Conservation (phyloP, 2,888 invertebrate genomes). For the Nematopogon swammerdamellus region DNA sequence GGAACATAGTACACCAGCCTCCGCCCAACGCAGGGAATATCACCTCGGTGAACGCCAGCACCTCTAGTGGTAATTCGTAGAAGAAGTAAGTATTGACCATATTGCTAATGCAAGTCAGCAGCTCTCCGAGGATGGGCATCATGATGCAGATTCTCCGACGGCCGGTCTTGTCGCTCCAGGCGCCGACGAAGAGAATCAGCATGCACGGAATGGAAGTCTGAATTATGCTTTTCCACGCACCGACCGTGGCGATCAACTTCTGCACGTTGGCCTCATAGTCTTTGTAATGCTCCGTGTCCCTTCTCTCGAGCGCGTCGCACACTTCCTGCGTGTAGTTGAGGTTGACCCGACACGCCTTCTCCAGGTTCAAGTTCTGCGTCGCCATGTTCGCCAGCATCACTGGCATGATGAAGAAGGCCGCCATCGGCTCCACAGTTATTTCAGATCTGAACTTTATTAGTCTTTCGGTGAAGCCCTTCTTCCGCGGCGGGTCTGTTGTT, state of each 20-base stretch:
- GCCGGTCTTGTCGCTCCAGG: constrained; percentile 67
- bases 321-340: constrained; percentile 65
- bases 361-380: constrained; percentile 76
- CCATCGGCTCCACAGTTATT: constrained; percentile 33
- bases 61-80: constrained; percentile 68
- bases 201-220: constrained; percentile 74
- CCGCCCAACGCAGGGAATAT: constrained; percentile 73
- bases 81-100: constrained; percentile 74
- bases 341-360: constrained; percentile 82
- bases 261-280: constrained; percentile 60
- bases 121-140: constrained; percentile 67
- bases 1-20: constrained; percentile 78
- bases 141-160: constrained; percentile 71
- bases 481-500: constrained; percentile 8
- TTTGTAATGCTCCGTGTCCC: constrained; percentile 55
- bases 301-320: constrained; percentile 66
- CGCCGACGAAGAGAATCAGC: constrained; percentile 73
- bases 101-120: constrained; percentile 65
- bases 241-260: constrained; percentile 66
- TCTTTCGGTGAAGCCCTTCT: constrained; percentile 24
- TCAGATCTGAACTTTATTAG: constrained; percentile 18
- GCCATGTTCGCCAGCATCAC: constrained; percentile 59
- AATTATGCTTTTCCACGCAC: constrained; percentile 77
- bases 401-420: constrained; percentile 24
- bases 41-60: constrained; percentile 68